Conservation (phyloP, 1,140 invertebrate genomes). For the Campoletis sonorensis region DNA sequence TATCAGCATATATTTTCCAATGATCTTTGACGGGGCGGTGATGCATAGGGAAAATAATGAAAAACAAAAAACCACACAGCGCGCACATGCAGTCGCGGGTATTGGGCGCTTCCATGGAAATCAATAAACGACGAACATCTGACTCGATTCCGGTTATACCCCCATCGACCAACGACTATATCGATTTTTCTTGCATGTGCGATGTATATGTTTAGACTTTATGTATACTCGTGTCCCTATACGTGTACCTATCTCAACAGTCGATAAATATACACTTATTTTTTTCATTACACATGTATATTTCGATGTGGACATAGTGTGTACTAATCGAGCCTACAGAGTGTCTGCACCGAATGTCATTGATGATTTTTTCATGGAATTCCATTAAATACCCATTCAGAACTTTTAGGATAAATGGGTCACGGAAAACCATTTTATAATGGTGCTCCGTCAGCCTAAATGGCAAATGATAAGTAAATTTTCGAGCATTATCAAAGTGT, state of each 20-base stretch:
- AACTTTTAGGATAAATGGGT: too few species aligned
- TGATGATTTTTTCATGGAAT: too few species aligned
- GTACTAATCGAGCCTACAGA: neutral
- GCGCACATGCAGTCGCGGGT: constrained; percentile 40
- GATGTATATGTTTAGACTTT: constrained; percentile 16
- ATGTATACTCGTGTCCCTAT: constrained; percentile 5
- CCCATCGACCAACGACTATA: constrained; percentile 42
- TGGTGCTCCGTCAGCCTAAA: too few species aligned
- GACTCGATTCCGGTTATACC: constrained; percentile 41
- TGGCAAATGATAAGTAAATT: neutral
- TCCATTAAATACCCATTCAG: too few species aligned
- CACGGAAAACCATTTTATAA: too few species aligned
- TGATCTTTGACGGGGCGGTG: neutral
- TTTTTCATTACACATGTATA: too few species aligned
- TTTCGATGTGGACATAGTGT: too few species aligned
- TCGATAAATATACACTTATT: neutral
- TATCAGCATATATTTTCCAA: neutral
- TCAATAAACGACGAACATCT: constrained; percentile 46
- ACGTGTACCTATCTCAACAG: neutral
- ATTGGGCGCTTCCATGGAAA: constrained; percentile 35
- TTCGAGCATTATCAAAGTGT: neutral
- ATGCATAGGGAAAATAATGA: neutral
- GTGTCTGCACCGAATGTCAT: neutral
- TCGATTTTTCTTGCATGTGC: constrained; percentile 53
- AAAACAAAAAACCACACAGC: constrained; percentile 21